Evolutionary conservation across 2,113 vertebrate genomes (phyloP).

Genomic region (Okapia johnstoni): DNA sequence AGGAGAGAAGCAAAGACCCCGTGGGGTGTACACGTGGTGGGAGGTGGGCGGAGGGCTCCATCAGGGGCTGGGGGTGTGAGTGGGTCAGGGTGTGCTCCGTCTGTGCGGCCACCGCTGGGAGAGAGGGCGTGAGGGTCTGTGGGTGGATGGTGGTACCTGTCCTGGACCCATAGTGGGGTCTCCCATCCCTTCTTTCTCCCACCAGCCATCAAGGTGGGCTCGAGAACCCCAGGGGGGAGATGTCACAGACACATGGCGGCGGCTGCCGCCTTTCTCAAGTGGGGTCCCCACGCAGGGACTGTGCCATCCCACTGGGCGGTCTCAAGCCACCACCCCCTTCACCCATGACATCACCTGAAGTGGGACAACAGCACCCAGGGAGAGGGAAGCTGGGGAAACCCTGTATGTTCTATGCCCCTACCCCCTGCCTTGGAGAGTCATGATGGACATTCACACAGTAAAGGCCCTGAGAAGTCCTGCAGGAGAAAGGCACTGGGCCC

Average conservation of each 20-base stretch:
- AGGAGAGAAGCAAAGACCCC: not conserved
- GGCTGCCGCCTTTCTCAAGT: not conserved
- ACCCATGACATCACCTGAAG: not conserved
- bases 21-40: fast-evolving
- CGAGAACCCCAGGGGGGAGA: not conserved
- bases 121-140: not conserved
- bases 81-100: fast-evolving
- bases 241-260: not conserved
- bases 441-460: fast-evolving
- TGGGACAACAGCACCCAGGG: not conserved
- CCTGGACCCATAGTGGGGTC: fast-evolving
- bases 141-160: not conserved
- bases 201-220: too few species aligned
- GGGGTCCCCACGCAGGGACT: not conserved
- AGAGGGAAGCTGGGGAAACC: not conserved
- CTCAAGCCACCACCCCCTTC: not conserved
- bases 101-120: not conserved
- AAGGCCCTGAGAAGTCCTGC: not conserved
- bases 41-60: too few species aligned
- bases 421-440: not conserved
- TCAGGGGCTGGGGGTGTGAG: too few species aligned
- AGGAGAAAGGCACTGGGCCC: not conserved
- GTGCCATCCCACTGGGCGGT: not conserved
- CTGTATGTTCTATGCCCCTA: not conserved
- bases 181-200: not conserved